Conservation (phyloP, 2,797 vertebrate genomes). For the Falco cherrug region DNA sequence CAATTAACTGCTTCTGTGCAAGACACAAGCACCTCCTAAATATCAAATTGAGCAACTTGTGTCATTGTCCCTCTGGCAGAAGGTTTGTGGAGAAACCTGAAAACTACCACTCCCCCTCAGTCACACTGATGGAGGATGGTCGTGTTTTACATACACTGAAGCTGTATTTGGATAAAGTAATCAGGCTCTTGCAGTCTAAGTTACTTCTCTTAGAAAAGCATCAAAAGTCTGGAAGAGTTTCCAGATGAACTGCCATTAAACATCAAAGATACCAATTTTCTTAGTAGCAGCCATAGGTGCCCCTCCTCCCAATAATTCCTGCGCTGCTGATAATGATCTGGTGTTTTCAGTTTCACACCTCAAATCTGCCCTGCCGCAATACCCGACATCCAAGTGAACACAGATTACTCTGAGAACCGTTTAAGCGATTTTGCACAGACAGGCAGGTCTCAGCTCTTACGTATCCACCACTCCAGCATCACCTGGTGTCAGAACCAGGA, state of each 20-base stretch:
- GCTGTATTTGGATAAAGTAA: background rate
- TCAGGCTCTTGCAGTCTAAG: background rate
- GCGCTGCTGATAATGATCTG: background rate
- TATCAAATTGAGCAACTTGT: background rate
- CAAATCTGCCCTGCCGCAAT: background rate
- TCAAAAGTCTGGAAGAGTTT: background rate
- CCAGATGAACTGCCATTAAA: background rate
- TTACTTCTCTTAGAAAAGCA: background rate
- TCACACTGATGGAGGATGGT: background rate
- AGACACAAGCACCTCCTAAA: background rate
- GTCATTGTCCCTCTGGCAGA: no score
- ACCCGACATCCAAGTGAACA: background rate
- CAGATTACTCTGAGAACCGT: background rate
- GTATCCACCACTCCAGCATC: background rate
- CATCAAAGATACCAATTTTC: background rate
- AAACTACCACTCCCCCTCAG: background rate
- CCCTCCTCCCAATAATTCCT: background rate
- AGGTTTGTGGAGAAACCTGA: background rate
- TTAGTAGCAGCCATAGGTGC: background rate
- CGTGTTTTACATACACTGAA: background rate
- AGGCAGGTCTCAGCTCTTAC: background rate
- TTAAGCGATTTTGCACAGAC: background rate
- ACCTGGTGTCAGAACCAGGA: background rate
- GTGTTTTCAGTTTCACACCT: background rate
- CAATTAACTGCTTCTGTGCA: background rate